phyloP scores from a whole-genome alignment of 2,888 invertebrate species.

The Atrina japonica region DNA sequence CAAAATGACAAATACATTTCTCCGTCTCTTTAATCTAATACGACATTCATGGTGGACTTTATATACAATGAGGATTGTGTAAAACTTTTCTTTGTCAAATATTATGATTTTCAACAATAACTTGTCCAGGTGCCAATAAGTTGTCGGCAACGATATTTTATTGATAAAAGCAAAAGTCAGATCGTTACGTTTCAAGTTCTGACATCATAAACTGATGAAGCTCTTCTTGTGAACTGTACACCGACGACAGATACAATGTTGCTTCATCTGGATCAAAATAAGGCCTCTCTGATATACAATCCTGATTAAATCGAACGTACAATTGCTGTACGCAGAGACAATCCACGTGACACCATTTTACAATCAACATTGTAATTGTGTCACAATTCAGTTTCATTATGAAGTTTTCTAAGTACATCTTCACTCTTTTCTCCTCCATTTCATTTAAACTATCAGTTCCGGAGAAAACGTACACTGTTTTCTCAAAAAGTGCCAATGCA shows the following conservation, averaged over 20 bases:
- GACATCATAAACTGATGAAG: conserved; percentile 86
- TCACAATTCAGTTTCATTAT: conserved; percentile 50
- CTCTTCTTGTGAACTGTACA: conserved; percentile 42
- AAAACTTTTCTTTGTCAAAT: too few relatives aligned
- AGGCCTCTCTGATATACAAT: conserved; percentile 25
- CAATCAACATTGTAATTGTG: conserved; percentile 47
- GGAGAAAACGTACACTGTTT: conserved; percentile 55
- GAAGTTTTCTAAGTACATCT: conserved; percentile 55
- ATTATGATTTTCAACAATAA: too few relatives aligned
- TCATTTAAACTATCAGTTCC: conserved; percentile 39
- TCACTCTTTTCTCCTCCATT: conserved; percentile 55
- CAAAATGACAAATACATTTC: too few relatives aligned
- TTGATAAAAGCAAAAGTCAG: too few relatives aligned
- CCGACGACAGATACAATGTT: conserved; percentile 33
- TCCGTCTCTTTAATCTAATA: too few relatives aligned
- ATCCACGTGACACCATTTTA: conserved; percentile 59
- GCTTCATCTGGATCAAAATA: conserved; percentile 25
- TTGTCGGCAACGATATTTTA: too few relatives aligned
- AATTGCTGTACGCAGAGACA: conserved; percentile 55
- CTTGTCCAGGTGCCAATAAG: too few relatives aligned
- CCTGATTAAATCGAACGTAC: conserved; percentile 38
- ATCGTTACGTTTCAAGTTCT: conserved; percentile 8
- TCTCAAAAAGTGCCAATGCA: conserved; percentile 51
- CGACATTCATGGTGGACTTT: too few relatives aligned
- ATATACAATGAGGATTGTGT: too few relatives aligned